phyloP scores from a whole-genome alignment of 2,113 vertebrate genomes.

The Elephas maximus region DNA sequence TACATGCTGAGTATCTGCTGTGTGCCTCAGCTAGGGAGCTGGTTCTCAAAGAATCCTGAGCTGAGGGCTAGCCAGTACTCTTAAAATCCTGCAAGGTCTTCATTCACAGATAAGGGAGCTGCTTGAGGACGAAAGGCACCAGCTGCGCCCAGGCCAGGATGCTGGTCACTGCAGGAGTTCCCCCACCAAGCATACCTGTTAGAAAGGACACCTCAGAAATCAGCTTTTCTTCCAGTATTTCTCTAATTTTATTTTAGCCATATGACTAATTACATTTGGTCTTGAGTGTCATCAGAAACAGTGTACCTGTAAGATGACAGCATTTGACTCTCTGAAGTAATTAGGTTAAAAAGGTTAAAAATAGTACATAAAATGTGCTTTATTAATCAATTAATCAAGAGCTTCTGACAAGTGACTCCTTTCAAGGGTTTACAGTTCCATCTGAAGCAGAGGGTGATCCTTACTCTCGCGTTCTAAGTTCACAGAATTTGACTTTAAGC shows the following conservation, averaged over 20 bases:
- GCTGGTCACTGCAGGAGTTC: background rate
- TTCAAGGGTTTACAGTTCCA: background rate
- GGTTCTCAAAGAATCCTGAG: background rate
- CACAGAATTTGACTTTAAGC: background rate
- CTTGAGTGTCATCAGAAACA: background rate
- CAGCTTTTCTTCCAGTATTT: background rate
- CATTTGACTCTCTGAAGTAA: slow-evolving; percentile 23
- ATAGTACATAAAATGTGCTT: background rate
- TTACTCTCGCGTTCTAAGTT: slow-evolving; percentile 41
- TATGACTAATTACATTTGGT: background rate
- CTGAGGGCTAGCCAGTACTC: background rate
- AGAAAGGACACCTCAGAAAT: background rate
- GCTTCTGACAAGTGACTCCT: background rate
- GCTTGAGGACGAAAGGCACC: background rate
- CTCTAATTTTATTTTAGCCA: background rate
- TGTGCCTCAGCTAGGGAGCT: background rate
- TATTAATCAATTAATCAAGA: slow-evolving; percentile 34
- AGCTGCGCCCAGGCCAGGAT: background rate
- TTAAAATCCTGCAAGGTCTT: background rate
- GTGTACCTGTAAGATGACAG: background rate
- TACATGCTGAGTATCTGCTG: background rate
- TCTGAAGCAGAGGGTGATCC: background rate
- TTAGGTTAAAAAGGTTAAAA: background rate
- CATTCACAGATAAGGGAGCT: background rate
- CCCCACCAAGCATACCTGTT: background rate